phyloP scores from a whole-genome alignment of 2,888 invertebrate species.

The Cremastobaeus sp. region DNA sequence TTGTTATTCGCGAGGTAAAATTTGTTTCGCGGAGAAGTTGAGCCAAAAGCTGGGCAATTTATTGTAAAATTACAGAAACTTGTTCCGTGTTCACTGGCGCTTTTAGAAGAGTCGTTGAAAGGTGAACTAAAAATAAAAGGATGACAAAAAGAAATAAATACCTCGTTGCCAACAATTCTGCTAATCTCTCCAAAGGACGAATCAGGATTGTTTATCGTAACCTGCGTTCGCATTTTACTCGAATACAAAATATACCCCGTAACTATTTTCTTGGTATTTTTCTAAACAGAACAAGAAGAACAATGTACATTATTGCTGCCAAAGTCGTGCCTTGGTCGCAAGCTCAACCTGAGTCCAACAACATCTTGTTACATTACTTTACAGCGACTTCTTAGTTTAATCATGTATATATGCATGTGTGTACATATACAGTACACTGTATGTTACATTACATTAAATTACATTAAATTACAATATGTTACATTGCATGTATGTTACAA shows the following conservation, averaged over 20 bases:
- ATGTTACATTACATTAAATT: slow-evolving; percentile 12
- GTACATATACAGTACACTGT: slow-evolving; percentile 2
- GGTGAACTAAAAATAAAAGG: slow-evolving; percentile 66
- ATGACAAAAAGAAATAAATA: slow-evolving; percentile 77
- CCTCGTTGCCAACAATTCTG: slow-evolving; percentile 85
- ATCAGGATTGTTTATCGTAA: slow-evolving; percentile 96
- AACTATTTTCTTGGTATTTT: slow-evolving; percentile 86
- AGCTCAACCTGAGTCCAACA: slow-evolving; percentile 3
- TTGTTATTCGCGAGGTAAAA: no score
- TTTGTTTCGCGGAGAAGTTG: no score
- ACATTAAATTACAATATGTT: slow-evolving; percentile 20
- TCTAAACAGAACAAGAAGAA: slow-evolving; percentile 77
- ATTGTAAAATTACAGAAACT: slow-evolving; percentile 8
- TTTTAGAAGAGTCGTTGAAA: slow-evolving; percentile 43
- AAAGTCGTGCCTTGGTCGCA: slow-evolving; percentile 10
- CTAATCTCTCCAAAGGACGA: slow-evolving; percentile 93
- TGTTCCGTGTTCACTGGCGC: slow-evolving; percentile 26
- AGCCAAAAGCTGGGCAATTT: not conserved
- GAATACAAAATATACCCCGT: slow-evolving; percentile 99
- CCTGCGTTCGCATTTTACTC: slow-evolving; percentile 94
- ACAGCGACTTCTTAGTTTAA: not conserved
- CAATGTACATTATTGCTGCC: slow-evolving; percentile 72
- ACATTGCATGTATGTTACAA: slow-evolving; percentile 43
- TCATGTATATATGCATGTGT: slow-evolving; percentile 1
- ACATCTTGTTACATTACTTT: not conserved